phyloP scores from a whole-genome alignment of 2,113 vertebrate genomes.

The Strigops habroptila region DNA sequence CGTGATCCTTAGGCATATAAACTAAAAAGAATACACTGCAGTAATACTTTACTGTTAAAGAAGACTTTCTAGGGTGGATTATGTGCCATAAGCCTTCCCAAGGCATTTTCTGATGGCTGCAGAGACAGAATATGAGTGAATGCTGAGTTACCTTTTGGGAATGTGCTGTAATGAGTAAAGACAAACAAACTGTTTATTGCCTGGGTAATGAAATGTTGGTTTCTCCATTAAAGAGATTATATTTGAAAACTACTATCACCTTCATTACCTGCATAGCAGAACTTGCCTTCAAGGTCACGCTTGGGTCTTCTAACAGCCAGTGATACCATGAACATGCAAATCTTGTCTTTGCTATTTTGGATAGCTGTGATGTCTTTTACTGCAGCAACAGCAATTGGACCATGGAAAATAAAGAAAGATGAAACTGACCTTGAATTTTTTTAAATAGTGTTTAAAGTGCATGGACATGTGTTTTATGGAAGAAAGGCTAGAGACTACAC shows the following conservation, averaged over 20 bases:
- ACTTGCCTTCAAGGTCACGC: not conserved
- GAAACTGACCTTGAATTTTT: not conserved
- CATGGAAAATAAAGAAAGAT: not conserved
- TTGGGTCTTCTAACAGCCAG: not conserved
- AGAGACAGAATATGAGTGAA: not conserved
- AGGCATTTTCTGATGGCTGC: not conserved
- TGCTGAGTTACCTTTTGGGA: not conserved
- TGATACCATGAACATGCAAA: not conserved
- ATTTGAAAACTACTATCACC: not conserved
- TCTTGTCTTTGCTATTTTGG: not conserved
- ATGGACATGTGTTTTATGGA: not conserved
- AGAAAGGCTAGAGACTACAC: not conserved
- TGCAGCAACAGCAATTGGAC: not conserved
- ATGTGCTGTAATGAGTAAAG: not conserved
- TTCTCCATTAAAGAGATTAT: not conserved
- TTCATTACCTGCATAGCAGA: not conserved
- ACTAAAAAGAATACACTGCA: not conserved
- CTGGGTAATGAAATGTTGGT: not conserved
- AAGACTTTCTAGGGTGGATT: not conserved
- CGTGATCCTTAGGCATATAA: not conserved
- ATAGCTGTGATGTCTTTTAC: not conserved
- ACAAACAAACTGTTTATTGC: not conserved
- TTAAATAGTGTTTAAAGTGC: not conserved
- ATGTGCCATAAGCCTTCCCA: not conserved
- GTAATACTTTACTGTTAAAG: not conserved